Evolutionary conservation across 2,888 invertebrate species (phyloP).

Genomic region (Brenthis ino): DNA sequence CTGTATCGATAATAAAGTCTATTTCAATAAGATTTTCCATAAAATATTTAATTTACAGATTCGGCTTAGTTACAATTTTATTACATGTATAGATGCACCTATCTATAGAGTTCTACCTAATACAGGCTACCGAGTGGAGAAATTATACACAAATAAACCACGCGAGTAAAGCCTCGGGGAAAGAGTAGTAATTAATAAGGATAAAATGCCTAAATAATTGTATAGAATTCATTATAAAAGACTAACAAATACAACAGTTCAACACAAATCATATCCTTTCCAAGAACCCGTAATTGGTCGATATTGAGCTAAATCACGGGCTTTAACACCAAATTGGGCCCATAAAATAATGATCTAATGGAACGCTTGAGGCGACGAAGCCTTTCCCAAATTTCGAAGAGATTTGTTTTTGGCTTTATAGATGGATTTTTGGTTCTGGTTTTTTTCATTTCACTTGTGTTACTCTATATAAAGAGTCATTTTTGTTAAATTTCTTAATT

Average conservation of each 20-base stretch:
- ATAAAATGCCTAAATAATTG: not conserved
- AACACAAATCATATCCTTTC: conserved; percentile 33
- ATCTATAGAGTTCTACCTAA: too few relatives aligned
- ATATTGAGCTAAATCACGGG: conserved; percentile 45
- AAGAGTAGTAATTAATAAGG: not conserved
- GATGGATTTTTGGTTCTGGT: not conserved
- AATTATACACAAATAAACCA: too few relatives aligned
- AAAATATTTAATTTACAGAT: too few relatives aligned
- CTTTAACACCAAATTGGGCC: conserved; percentile 60
- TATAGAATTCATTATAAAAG: not conserved
- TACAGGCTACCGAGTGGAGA: too few relatives aligned
- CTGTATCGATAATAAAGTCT: too few relatives aligned
- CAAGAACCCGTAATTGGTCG: conserved; percentile 40
- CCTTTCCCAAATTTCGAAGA: conserved; percentile 2
- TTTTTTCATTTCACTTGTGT: not conserved
- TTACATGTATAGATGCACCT: too few relatives aligned
- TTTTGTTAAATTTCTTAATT: too few relatives aligned
- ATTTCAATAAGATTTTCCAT: too few relatives aligned
- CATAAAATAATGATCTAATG: conserved; percentile 69
- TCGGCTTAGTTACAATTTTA: too few relatives aligned
- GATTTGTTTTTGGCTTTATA: conserved; percentile 3
- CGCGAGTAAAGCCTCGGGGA: too few relatives aligned
- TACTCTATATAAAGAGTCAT: not conserved
- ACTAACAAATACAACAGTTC: conserved; percentile 16
- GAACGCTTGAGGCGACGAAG: conserved; percentile 48